Percentiles rank a stretch among this genome's conserved stretches.
These are phyloP conservation scores for Hyposoter dolosus DNA, from an alignment of 2,888 invertebrate genomes.

Conservation along the genomic window DNA sequence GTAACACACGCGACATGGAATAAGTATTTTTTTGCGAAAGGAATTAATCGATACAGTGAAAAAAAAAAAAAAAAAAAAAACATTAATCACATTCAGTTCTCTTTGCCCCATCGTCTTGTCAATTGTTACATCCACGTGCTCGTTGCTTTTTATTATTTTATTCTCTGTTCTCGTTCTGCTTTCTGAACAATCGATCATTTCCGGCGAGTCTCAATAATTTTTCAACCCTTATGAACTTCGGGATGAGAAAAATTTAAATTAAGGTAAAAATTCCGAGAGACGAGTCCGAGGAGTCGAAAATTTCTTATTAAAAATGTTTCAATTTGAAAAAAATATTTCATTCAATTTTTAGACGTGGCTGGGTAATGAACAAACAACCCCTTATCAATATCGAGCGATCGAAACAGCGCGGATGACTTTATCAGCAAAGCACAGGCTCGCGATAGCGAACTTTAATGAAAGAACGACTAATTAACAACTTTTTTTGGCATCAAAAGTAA, in stretches of 20 bases:
- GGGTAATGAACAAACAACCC: not conserved
- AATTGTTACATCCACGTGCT: not conserved
- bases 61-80: too few relatives aligned
- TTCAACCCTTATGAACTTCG: not conserved
- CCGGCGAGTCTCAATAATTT: too few relatives aligned
- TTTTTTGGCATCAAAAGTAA: constrained; percentile 34
- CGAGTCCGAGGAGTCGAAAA: not conserved
- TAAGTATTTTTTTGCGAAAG: not conserved
- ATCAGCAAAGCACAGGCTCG: not conserved
- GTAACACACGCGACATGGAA: not conserved
- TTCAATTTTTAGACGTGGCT: not conserved
- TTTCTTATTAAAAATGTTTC: not conserved
- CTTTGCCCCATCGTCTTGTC: not conserved
- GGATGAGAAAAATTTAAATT: not conserved
- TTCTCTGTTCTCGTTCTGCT: not conserved
- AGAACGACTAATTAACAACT: constrained; percentile 50
- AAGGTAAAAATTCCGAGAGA: not conserved
- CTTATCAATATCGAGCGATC: not conserved
- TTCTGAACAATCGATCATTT: not conserved
- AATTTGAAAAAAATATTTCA: not conserved
- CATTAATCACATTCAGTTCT: too few relatives aligned
- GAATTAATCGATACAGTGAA: not conserved
- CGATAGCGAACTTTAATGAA: not conserved
- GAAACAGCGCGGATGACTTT: not conserved
- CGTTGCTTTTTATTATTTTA: not conserved